Conservation (phyloP, 2,797 vertebrate species). For the Labeo calbasu region DNA sequence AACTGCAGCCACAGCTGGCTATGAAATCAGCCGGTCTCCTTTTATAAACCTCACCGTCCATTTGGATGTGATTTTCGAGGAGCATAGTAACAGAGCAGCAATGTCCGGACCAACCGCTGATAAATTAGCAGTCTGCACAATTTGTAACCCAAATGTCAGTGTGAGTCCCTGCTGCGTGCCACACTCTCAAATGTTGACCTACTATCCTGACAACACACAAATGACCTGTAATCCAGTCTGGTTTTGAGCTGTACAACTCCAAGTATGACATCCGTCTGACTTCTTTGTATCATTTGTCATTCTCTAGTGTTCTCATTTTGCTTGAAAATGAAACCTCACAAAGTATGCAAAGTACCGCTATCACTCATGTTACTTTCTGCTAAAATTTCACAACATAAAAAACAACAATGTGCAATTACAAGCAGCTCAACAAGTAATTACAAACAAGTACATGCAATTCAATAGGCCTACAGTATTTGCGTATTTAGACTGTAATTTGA, state of each 20-base stretch:
- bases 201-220: not conserved
- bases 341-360: not conserved
- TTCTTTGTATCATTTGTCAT: not conserved
- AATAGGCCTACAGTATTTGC: not conserved
- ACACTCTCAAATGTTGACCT: slow-evolving; percentile 23
- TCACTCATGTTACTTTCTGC: not conserved
- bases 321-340: not conserved
- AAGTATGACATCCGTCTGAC: not conserved
- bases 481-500: slow-evolving; percentile 1
- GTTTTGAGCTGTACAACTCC: not conserved
- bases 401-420: slow-evolving; percentile 15
- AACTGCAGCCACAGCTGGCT: slow-evolving; percentile 15
- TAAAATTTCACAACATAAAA: slow-evolving; percentile 13
- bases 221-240: not conserved
- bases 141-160: slow-evolving; percentile 24
- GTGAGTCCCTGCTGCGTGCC: not conserved
- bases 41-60: slow-evolving; percentile 24
- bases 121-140: slow-evolving; percentile 31
- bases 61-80: slow-evolving; percentile 35
- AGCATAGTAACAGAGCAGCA: slow-evolving; percentile 5
- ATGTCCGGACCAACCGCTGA: slow-evolving; percentile 9
- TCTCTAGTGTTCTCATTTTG: not conserved
- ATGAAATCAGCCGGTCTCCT: slow-evolving; percentile 6
- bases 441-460: not conserved
- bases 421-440: not conserved